These are phyloP conservation scores for Knipowitschia caucasica DNA, from an alignment of 2,797 vertebrate species.

Conservation along the genomic window DNA sequence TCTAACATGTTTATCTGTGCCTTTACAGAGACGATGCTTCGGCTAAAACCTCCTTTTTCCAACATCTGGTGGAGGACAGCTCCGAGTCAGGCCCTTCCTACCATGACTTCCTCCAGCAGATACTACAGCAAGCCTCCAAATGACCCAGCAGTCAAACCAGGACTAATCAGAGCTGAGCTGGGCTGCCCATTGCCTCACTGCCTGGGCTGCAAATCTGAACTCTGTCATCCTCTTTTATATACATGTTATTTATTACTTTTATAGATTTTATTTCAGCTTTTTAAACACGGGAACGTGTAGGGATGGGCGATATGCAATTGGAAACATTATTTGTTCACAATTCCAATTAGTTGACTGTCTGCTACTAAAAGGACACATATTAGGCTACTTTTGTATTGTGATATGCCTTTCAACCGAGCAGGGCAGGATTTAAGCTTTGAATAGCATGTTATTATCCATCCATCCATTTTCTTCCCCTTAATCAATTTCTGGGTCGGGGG, in stretches of 20 bases:
- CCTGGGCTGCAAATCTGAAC: neutral
- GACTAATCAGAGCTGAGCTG: conserved; percentile 6
- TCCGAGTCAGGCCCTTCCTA: conserved; percentile 92
- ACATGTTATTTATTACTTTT: conserved; percentile 11
- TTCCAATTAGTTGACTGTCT: too few relatives aligned
- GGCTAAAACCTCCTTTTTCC: conserved; percentile 84
- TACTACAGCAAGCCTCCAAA: conserved; percentile 92
- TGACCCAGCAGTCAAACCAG: conserved; percentile 58
- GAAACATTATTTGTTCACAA: too few relatives aligned
- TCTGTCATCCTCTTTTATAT: conserved; percentile 18
- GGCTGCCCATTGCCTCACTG: neutral
- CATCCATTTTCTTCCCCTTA: too few relatives aligned
- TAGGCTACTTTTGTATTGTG: too few relatives aligned
- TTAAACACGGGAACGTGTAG: too few relatives aligned
- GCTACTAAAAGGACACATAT: too few relatives aligned
- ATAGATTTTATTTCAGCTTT: too few relatives aligned
- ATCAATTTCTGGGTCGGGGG: too few relatives aligned
- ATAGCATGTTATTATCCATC: too few relatives aligned
- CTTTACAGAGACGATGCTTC: conserved; percentile 85
- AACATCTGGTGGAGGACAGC: conserved; percentile 91
- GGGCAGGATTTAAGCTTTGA: too few relatives aligned
- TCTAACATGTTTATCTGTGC: neutral
- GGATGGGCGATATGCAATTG: too few relatives aligned
- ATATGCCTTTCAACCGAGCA: too few relatives aligned
- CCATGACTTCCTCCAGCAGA: conserved; percentile 90